Conservation (phyloP, 2,797 vertebrate genomes). For the Spinus olivaceus region DNA sequence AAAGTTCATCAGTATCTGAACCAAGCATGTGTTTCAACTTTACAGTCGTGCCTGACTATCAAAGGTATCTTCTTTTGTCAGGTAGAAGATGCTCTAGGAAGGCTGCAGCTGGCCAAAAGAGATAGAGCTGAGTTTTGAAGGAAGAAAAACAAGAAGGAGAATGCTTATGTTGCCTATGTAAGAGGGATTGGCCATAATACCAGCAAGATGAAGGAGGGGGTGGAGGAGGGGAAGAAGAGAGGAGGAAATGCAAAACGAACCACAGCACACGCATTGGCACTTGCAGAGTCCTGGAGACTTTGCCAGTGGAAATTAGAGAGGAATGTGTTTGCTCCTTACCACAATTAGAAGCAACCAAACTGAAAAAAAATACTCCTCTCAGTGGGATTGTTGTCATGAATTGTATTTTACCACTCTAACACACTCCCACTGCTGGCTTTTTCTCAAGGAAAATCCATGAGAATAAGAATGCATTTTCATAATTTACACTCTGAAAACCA, state of each 20-base stretch:
- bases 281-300: neutral
- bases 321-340: conserved; percentile 57
- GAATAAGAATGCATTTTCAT: neutral
- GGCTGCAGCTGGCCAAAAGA: conserved; percentile 62
- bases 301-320: conserved; percentile 67
- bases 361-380: conserved; percentile 5
- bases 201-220: neutral
- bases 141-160: conserved; percentile 9
- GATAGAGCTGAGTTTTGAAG: conserved; percentile 55
- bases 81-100: conserved; percentile 51
- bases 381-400: conserved; percentile 32
- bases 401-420: conserved; percentile 48
- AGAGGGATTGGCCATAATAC: conserved; percentile 32
- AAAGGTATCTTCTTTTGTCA: conserved; percentile 72
- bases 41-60: conserved; percentile 16
- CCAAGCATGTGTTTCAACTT: conserved; percentile 41
- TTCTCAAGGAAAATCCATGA: neutral
- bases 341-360: conserved; percentile 44
- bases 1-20: conserved; percentile 66
- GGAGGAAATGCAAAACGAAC: neutral
- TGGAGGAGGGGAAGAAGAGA: neutral
- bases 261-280: conserved; percentile 38
- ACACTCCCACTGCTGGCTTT: neutral
- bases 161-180: neutral
- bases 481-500: neutral